Percentiles rank a stretch among this genome's conserved stretches.
phyloP scores from a whole-genome alignment of 2,113 vertebrate genomes.

The Upupa epops region DNA sequence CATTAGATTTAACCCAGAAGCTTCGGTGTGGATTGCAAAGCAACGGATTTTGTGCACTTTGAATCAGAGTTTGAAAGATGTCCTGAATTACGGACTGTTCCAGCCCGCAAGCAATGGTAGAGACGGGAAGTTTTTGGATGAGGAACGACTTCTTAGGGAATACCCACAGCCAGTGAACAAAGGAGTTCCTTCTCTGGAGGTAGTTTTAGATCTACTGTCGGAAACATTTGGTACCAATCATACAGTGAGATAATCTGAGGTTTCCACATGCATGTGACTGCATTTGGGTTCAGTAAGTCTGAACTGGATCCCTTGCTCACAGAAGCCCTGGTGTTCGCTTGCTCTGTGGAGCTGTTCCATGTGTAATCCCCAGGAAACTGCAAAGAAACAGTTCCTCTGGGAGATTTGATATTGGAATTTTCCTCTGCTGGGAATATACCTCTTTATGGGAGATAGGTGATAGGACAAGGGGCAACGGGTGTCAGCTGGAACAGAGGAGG shows the following conservation, averaged over 20 bases:
- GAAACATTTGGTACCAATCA: not conserved
- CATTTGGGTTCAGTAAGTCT: not conserved
- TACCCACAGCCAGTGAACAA: slow-evolving; percentile 87
- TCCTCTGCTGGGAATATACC: not conserved
- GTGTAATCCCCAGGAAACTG: not conserved
- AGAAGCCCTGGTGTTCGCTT: not conserved
- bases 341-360: not conserved
- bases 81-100: slow-evolving; percentile 95
- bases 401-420: not conserved
- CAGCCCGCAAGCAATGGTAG: slow-evolving; percentile 87
- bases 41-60: slow-evolving; percentile 89
- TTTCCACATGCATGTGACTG: not conserved
- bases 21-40: slow-evolving; percentile 91
- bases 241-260: not conserved
- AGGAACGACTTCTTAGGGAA: slow-evolving; percentile 87
- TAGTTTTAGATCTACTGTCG: slow-evolving; percentile 28
- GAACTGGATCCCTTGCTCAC: not conserved
- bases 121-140: slow-evolving; percentile 92
- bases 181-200: slow-evolving; percentile 91
- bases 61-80: slow-evolving; percentile 91
- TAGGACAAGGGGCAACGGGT: too few species aligned
- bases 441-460: not conserved
- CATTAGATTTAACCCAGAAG: slow-evolving; percentile 89
- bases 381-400: not conserved
- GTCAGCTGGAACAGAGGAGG: too few species aligned